Evolutionary conservation across 2,888 invertebrate genomes (phyloP).

Genomic region (Campopleginae sp.): DNA sequence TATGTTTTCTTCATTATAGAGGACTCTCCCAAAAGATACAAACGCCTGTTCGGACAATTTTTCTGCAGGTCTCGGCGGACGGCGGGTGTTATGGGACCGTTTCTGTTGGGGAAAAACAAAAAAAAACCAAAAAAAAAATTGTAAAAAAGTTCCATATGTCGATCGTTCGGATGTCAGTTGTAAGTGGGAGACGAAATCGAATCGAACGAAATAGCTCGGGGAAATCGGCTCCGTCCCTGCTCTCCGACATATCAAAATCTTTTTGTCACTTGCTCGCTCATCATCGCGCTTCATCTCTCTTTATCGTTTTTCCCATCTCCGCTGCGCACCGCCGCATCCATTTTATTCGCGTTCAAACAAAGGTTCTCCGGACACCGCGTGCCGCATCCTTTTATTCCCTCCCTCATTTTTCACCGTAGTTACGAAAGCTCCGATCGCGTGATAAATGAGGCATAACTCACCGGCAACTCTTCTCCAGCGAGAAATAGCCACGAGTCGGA

Average conservation of each 20-base stretch:
- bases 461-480: neutral
- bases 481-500: slow-evolving; percentile 50
- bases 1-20: neutral
- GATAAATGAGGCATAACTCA: slow-evolving; percentile 65
- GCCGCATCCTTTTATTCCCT: neutral
- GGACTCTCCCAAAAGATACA: slow-evolving; percentile 1
- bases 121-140: neutral
- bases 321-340: no score
- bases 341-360: no score
- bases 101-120: neutral
- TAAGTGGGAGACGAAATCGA: slow-evolving; percentile 32
- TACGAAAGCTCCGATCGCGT: slow-evolving; percentile 23
- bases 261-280: slow-evolving; percentile 13
- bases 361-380: neutral
- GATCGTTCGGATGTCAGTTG: neutral
- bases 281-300: neutral
- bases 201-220: slow-evolving; percentile 13
- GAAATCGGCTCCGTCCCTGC: neutral
- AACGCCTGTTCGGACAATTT: slow-evolving; percentile 20
- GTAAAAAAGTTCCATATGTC: slow-evolving; percentile 1
- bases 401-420: neutral
- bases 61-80: neutral
- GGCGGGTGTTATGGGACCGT: neutral
- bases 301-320: neutral
- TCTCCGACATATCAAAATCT: slow-evolving; percentile 41